Evolutionary conservation across 2,888 invertebrate species (phyloP).

Genomic region (Silvanus unidentatus): DNA sequence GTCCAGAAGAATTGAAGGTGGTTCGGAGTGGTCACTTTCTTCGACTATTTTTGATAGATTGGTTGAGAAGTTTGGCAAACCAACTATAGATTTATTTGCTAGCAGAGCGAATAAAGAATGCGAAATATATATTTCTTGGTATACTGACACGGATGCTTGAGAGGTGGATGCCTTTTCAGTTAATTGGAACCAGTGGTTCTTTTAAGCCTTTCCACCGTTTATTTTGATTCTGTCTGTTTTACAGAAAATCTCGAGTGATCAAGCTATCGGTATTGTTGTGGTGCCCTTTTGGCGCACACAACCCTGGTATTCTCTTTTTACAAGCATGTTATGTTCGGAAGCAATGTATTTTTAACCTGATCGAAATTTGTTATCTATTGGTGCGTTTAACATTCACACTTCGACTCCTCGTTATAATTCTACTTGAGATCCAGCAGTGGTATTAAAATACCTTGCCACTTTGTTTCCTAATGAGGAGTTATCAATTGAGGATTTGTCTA

Average conservation of each 20-base stretch:
- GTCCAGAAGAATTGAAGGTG: constrained; percentile 2
- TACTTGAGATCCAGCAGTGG: too few species aligned
- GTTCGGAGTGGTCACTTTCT: not conserved
- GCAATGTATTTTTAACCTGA: too few species aligned
- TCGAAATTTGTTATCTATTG: too few species aligned
- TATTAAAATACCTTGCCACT: too few species aligned
- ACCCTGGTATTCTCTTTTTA: too few species aligned
- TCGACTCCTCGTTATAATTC: too few species aligned
- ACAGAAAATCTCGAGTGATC: constrained; percentile 4
- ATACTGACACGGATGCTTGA: not conserved
- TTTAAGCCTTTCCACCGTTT: constrained; percentile 1
- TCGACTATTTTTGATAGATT: constrained; percentile 3
- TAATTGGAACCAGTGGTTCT: not conserved
- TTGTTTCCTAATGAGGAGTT: too few species aligned
- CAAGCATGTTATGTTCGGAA: too few species aligned
- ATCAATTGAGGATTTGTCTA: too few species aligned
- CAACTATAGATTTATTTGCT: constrained; percentile 16
- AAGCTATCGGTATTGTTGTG: constrained; percentile 11
- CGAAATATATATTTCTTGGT: not conserved
- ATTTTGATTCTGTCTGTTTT: not conserved
- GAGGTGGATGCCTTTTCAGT: not conserved
- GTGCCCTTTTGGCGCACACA: too few species aligned
- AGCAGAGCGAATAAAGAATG: not conserved
- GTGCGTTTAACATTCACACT: too few species aligned
- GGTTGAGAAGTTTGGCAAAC: constrained; percentile 4